Conservation (phyloP, 2,888 invertebrate genomes). For the Microctonus aethiopoides region DNA sequence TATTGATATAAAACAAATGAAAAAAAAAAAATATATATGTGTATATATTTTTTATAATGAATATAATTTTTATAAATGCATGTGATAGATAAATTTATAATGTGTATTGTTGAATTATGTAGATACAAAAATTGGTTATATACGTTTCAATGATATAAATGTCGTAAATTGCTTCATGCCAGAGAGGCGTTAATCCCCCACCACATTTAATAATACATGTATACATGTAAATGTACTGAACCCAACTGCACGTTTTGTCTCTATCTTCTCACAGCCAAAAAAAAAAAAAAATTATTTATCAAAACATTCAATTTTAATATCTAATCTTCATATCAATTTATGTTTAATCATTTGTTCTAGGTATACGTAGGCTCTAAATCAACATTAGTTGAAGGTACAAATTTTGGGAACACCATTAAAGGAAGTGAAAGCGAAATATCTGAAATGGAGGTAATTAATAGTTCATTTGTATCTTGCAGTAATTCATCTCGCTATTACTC, state of each 20-base stretch:
- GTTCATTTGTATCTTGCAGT: not conserved
- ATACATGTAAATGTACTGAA: not conserved
- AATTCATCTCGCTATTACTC: not conserved
- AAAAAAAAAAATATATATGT: not conserved
- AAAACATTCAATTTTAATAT: not conserved
- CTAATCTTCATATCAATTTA: conserved; percentile 13
- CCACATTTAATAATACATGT: too few species aligned
- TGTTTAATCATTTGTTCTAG: conserved; percentile 44
- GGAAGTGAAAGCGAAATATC: conserved; percentile 61
- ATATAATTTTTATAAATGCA: not conserved
- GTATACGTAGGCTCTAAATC: conserved; percentile 65
- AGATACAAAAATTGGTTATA: not conserved
- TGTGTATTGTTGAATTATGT: not conserved
- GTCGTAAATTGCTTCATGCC: not conserved
- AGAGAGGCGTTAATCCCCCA: not conserved
- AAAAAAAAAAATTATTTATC: not conserved
- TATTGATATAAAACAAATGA: not conserved
- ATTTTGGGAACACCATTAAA: conserved; percentile 56
- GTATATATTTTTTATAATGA: not conserved
- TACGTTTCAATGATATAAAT: not conserved
- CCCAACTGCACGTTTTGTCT: not conserved
- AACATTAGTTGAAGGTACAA: conserved; percentile 60
- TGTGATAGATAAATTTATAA: not conserved
- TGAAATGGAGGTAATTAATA: conserved; percentile 58
- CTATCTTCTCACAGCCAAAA: too few species aligned